Percentiles rank a stretch among this genome's conserved stretches.
These are phyloP conservation scores for Ceyx melanurus DNA, from an alignment of 2,113 vertebrate genomes.

Conservation along the genomic window DNA sequence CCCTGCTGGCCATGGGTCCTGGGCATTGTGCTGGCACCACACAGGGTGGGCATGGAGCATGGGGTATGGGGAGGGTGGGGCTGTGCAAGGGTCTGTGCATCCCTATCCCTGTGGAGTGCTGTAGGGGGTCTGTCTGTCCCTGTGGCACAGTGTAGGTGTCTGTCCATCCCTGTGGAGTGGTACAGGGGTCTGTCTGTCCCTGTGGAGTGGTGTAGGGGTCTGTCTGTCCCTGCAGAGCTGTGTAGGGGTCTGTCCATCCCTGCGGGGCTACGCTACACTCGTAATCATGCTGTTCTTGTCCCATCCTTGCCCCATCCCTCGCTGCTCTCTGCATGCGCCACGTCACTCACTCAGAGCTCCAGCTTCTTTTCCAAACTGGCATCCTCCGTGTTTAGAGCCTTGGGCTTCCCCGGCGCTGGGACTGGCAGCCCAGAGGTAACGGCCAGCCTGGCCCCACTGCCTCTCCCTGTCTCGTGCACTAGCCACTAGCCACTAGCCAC, in stretches of 20 bases:
- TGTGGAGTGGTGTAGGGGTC: fast-evolving
- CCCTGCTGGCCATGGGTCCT: too few relatives aligned
- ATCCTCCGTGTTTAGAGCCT: constrained; percentile 79
- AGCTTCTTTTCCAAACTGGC: constrained; percentile 83
- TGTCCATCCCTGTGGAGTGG: fast-evolving
- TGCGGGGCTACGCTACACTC: fast-evolving
- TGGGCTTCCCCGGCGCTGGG: constrained; percentile 75
- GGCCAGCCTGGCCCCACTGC: neutral
- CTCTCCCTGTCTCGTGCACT: neutral
- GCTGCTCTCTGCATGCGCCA: constrained; percentile 1
- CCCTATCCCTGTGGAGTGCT: fast-evolving
- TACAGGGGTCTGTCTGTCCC: neutral
- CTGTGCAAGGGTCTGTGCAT: neutral
- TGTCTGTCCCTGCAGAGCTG: fast-evolving
- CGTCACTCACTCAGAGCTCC: constrained; percentile 74
- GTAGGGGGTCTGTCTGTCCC: neutral
- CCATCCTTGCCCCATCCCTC: neutral
- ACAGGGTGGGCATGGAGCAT: neutral
- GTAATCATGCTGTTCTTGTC: neutral
- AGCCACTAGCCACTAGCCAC: constrained; percentile 32
- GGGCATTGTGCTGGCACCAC: fast-evolving
- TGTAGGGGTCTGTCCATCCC: neutral
- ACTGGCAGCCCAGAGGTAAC: constrained; percentile 80
- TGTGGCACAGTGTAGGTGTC: too few relatives aligned
- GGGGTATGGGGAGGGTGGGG: neutral